Evolutionary conservation across 2,113 vertebrate species (phyloP), one percentile per base, ranked within the genome.

Genomic region (Cinclus mexicanus): DNA sequence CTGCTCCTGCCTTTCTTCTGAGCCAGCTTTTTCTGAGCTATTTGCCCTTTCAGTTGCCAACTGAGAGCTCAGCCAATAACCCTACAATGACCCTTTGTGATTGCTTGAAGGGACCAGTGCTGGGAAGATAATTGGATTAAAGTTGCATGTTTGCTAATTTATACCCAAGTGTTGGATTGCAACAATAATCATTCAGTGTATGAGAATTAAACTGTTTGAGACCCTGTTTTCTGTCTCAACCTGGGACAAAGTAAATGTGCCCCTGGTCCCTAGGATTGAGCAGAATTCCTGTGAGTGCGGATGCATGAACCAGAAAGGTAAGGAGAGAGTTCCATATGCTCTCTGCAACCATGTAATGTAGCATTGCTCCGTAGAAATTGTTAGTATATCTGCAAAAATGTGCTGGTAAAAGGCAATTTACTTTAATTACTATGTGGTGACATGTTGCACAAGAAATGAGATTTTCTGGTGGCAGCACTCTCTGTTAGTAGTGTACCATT

Each of bases 1-100:
- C 93, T 91, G 90, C 64, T 93, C 65, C 96, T 97, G 74, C 88
- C 81, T 85, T 67, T 47, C 81, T 93, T 87, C 85, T 86, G 76
- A 93, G 22, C 93, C 93, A 93, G 81, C 28, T 37, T 64, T 77
- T 79, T 52, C 95, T 65, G 81, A 70, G 47, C 5, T 63, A 52
- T 21, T 81, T 37, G 50, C 87, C 96, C 86, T 95, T 83, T 78
- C 39, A 57, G 3, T 76, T 63, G 12, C 49, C 72, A 52, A 3
- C 59, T 8, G 23, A 47, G 64, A 89, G 49, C 69, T 80, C 77
- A 90, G 50, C 72, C 81, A 55, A 14, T 72, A 55, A 70, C 67
- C 33, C 1, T 4, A 5, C 23, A 52, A 10, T 2, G 18, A 95
- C 64, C 88, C 68, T 95, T 84, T 84, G 41, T 16, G 12, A 23